Base-by-base conservation (phyloP, 2,113 vertebrate species). In the Ramphastos sulfuratus region DNA sequence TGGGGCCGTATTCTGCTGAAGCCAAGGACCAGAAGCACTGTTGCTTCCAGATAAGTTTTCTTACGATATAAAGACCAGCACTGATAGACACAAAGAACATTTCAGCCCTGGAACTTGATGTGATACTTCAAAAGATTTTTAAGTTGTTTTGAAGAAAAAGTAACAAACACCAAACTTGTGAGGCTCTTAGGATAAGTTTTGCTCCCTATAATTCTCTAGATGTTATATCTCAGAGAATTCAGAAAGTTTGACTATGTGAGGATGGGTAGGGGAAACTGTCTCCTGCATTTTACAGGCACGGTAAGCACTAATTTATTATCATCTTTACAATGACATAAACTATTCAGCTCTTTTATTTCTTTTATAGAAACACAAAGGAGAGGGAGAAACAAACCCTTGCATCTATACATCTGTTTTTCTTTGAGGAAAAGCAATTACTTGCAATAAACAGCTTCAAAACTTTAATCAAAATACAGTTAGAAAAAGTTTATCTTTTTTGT, bases 361-460 rank as follows among this genome's bases (percentile, higher is more conserved):
- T 97, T 94, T 95, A 65, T 82, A 96, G 97, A 96, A 97, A 94
- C 17, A 93, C 79, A 92, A 85, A 96, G 78, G 83, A 85, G 95
- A 82, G 97, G 95, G 88, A 86, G 88, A 96, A 97, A 93, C 94
- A 96, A 91, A 95, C 95, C 97, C 91, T 90, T 94, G 90, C 78
- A 69, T 94, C 87, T 87, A 87, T 96, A 83, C 95, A 97, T 97
- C 95, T 97, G 73, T 90, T 97, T 96, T 97, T 96, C 94, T 92
- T 96, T 94, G 82, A 96, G 78, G 72, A 94, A 75, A 90, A 94
- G 91, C 93, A 96, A 97, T 97, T 97, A 91, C 92, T 97, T 97
- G 95, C 84, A 96, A 96, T 96, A 96, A 97, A 95, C 96, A 97
- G 88, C 70, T 94, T 95, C 87, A 95, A 91, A 97, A 95, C 93